These are phyloP conservation scores for Heliothis peltigera DNA, from an alignment of 2,888 invertebrate genomes.

Conservation along the genomic window DNA sequence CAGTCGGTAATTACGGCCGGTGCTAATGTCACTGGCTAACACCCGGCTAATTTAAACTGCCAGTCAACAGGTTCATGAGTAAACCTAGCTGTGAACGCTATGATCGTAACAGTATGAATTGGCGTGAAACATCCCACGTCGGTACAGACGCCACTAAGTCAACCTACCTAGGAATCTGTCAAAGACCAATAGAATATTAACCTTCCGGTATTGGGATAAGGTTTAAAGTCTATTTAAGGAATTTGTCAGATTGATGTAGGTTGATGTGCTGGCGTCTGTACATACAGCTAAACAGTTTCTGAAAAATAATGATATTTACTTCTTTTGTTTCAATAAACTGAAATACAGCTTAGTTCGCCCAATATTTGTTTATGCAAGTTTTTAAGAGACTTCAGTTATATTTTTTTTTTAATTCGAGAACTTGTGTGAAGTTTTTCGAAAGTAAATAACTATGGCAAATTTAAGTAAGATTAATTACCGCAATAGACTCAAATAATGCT, in stretches of 20 bases:
- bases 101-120: conserved; percentile 10
- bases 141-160: background rate
- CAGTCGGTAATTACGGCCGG: conserved; percentile 79
- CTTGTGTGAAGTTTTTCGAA: background rate
- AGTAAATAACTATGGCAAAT: background rate
- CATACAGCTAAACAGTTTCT: background rate
- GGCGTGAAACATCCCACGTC: conserved; percentile 39
- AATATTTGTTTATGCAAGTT: background rate
- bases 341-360: background rate
- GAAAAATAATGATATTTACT: background rate
- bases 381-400: conserved; percentile 1
- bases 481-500: no score
- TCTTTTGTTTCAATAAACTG: conserved; percentile 1
- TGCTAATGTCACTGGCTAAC: conserved; percentile 76
- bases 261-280: no score
- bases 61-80: conserved; percentile 54
- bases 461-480: no score
- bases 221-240: no score
- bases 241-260: no score
- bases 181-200: no score
- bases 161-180: no score
- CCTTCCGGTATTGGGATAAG: no score
- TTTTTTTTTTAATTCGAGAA: background rate
- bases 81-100: conserved; percentile 25
- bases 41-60: conserved; percentile 66